Conservation (phyloP, 2,113 vertebrate species). For the Desmodus rotundus region DNA sequence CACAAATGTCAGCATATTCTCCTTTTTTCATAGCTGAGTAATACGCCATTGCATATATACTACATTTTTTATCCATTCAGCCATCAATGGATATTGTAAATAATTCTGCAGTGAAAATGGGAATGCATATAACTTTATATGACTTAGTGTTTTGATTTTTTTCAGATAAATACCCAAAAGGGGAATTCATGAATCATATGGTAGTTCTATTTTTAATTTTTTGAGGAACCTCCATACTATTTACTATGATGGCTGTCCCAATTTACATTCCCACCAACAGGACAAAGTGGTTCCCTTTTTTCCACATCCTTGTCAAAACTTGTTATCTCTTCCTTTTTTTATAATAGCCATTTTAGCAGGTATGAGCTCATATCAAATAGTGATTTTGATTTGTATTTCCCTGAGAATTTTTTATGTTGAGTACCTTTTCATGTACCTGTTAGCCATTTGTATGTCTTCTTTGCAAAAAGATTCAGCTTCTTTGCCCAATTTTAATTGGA, state of each 20-base stretch:
- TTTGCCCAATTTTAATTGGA: background rate
- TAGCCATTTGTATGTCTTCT: background rate
- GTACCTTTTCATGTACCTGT: background rate
- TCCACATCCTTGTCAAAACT: background rate
- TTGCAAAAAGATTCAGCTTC: background rate
- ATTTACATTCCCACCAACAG: background rate
- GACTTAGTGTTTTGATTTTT: background rate
- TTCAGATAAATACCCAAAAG: background rate
- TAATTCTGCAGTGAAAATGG: background rate
- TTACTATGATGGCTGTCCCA: background rate
- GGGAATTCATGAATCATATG: background rate
- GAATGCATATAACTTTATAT: background rate
- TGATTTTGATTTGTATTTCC: background rate
- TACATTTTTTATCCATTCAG: background rate
- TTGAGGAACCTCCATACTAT: background rate
- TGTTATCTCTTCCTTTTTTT: background rate
- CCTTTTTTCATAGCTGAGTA: background rate
- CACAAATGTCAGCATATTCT: background rate
- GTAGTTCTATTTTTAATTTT: background rate
- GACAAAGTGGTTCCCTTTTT: background rate
- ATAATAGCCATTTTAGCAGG: background rate
- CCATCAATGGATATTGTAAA: background rate
- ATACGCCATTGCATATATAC: background rate
- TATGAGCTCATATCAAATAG: background rate
- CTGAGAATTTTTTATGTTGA: background rate